Evolutionary conservation across 2,888 invertebrate species (phyloP).

Genomic region (Scaptodrosophila latifasciaeformis): DNA sequence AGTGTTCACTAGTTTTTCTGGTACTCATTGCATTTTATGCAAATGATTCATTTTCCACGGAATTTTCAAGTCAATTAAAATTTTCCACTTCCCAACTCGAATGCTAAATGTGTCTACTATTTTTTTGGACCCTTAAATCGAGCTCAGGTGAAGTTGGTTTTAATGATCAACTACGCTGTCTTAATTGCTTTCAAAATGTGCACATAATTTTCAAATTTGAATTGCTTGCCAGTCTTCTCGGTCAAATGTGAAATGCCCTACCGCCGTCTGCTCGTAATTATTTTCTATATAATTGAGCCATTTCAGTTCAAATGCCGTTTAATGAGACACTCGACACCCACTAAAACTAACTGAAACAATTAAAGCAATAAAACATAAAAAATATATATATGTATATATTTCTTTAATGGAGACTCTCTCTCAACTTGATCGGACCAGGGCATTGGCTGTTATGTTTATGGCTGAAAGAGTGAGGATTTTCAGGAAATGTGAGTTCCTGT

Average conservation of each 20-base stretch:
- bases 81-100: neutral
- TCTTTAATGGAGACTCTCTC: neutral
- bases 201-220: conserved; percentile 51
- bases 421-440: no score
- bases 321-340: conserved; percentile 28
- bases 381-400: no score
- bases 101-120: neutral
- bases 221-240: conserved; percentile 20
- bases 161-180: conserved; percentile 32
- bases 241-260: conserved; percentile 24
- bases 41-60: conserved; percentile 70
- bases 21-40: conserved; percentile 47
- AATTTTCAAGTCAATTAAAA: conserved; percentile 69
- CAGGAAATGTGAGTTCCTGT: no score
- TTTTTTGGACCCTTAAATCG: conserved; percentile 7
- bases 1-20: no score
- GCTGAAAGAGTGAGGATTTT: no score
- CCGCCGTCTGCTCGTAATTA: conserved; percentile 29
- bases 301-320: conserved; percentile 29
- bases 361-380: neutral
- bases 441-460: no score
- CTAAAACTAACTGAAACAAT: neutral
- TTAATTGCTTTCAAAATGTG: conserved; percentile 54
- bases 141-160: conserved; percentile 30
- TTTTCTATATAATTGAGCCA: conserved; percentile 38